Percentiles rank a stretch among this genome's conserved stretches.
phyloP scores from a whole-genome alignment of 2,797 vertebrate genomes.

The Gymnoscopelus braueri region DNA sequence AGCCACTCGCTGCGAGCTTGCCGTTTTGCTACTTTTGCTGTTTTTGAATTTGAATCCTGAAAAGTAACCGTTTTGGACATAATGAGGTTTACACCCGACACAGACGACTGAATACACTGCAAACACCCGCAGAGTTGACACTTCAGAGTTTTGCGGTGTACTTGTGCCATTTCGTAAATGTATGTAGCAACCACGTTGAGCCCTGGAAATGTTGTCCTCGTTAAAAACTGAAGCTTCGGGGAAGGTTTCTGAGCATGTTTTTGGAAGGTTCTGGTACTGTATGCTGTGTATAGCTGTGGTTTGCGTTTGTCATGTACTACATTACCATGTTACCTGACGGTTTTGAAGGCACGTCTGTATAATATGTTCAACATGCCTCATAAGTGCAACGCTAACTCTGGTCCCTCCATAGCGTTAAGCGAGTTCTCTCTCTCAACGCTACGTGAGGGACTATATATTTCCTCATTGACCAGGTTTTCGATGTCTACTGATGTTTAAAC shows the following conservation, averaged over 20 bases:
- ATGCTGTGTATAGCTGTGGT: neutral
- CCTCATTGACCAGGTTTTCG: too few species aligned
- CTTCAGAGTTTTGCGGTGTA: neutral
- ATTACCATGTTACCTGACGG: conserved; percentile 43
- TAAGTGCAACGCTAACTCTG: conserved; percentile 30
- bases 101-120: too few species aligned
- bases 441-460: too few species aligned
- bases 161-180: conserved; percentile 7
- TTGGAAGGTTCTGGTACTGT: conserved; percentile 19
- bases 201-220: conserved; percentile 29
- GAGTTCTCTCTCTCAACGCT: too few species aligned
- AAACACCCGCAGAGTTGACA: too few species aligned
- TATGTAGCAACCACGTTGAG: conserved; percentile 3
- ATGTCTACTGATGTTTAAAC: too few species aligned
- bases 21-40: too few species aligned
- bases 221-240: conserved; percentile 26
- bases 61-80: too few species aligned
- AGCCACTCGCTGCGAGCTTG: too few species aligned
- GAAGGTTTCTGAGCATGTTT: conserved; percentile 40
- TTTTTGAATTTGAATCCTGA: too few species aligned
- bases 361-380: conserved; percentile 15
- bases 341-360: conserved; percentile 24
- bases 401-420: too few species aligned
- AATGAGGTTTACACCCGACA: too few species aligned
- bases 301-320: conserved; percentile 24